These are phyloP conservation scores for Odontocolon sp. DNA, from an alignment of 2,888 invertebrate genomes.

Conservation along the genomic window DNA sequence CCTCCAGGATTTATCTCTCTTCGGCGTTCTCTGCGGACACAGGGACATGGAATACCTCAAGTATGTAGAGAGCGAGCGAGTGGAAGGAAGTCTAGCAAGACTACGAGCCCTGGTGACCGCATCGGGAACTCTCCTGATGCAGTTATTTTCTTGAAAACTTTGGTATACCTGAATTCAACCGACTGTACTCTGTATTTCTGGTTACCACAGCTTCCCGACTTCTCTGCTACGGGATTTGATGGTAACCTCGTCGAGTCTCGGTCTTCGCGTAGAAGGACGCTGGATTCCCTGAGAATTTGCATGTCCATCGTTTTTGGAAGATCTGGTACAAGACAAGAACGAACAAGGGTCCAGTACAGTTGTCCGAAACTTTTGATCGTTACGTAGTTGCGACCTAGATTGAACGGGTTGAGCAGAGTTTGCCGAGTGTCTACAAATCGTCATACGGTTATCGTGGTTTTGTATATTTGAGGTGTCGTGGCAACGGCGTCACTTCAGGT, in stretches of 20 bases:
- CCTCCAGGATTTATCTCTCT: constrained; percentile 43
- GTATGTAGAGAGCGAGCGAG: constrained; percentile 7
- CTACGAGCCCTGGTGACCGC: constrained; percentile 3
- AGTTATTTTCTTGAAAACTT: constrained; percentile 28
- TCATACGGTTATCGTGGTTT: constrained; percentile 15
- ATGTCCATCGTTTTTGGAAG: not conserved
- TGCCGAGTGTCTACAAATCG: constrained; percentile 14
- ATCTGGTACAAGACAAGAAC: constrained; percentile 18
- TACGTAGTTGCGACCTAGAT: constrained; percentile 20
- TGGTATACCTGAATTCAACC: constrained; percentile 10
- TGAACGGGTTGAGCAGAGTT: constrained; percentile 27
- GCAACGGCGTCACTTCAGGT: not conserved
- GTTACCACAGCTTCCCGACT: constrained; percentile 11
- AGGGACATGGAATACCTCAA: not conserved
- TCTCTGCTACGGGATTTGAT: not conserved
- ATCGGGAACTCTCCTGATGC: constrained; percentile 3
- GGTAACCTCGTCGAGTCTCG: constrained; percentile 34
- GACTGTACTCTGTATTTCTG: constrained; percentile 19
- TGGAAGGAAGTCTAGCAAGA: not conserved
- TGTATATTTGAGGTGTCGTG: not conserved
- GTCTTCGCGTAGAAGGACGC: constrained; percentile 23
- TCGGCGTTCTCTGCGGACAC: constrained; percentile 13
- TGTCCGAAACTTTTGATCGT: constrained; percentile 39
- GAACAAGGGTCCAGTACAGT: not conserved
- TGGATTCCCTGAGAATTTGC: constrained; percentile 28